phyloP scores from a whole-genome alignment of 2,888 invertebrate genomes.

The Melinaea marsaeus region DNA sequence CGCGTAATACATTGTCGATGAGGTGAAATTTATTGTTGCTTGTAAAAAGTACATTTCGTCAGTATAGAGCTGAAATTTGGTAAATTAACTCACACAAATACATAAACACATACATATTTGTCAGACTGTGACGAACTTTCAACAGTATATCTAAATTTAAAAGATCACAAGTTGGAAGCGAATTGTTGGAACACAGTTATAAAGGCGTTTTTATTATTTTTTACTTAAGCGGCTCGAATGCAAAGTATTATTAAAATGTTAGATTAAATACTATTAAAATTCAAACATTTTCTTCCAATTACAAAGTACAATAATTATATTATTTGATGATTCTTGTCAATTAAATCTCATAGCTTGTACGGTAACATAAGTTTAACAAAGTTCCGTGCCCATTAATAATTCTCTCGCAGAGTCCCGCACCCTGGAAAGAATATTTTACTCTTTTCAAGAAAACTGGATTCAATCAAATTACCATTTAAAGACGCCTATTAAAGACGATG shows the following conservation, averaged over 20 bases:
- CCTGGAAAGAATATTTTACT: constrained; percentile 72
- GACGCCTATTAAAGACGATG: constrained; percentile 55
- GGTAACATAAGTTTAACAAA: constrained; percentile 35
- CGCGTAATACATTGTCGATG: constrained; percentile 54
- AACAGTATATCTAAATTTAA: constrained; percentile 8
- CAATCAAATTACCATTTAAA: constrained; percentile 70
- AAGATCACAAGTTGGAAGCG: neutral
- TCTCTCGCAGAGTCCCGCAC: constrained; percentile 56
- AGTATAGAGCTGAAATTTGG: constrained; percentile 47
- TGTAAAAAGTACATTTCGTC: constrained; percentile 60
- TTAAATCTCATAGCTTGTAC: constrained; percentile 16
- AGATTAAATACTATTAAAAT: neutral
- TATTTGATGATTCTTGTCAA: constrained; percentile 6
- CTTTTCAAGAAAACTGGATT: constrained; percentile 63
- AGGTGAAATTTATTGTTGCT: constrained; percentile 61
- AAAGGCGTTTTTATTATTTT: too few species aligned
- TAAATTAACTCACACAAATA: constrained; percentile 38
- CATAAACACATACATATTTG: constrained; percentile 40
- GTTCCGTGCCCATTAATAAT: constrained; percentile 68
- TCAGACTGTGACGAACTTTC: constrained; percentile 47
- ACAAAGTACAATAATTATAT: neutral
- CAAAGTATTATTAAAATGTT: too few species aligned
- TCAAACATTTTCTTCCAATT: neutral
- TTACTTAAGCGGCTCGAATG: too few species aligned
- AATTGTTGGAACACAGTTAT: neutral